A percentile compares a stretch with the other conserved stretches of the same genome.
Evolutionary conservation across 2,797 vertebrate species (phyloP).

Genomic region (Ceryle rudis): DNA sequence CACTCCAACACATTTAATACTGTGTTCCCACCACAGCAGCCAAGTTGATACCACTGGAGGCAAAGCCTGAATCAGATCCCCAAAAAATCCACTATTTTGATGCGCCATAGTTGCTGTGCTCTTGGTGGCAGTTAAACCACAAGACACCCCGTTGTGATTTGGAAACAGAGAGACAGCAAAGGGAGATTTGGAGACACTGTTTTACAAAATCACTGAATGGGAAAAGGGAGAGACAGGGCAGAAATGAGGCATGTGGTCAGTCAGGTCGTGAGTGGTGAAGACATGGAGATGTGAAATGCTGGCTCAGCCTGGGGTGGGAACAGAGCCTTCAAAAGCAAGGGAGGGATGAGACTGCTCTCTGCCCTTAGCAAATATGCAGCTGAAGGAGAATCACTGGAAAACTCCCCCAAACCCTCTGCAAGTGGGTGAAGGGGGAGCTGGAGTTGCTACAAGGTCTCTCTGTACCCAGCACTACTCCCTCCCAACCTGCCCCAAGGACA

Average conservation of each 20-base stretch:
- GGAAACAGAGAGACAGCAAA: background rate
- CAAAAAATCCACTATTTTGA: slow-evolving; percentile 24
- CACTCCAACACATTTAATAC: slow-evolving; percentile 18
- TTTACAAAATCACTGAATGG: background rate
- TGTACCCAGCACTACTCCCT: background rate
- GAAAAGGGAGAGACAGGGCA: background rate
- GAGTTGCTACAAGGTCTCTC: background rate
- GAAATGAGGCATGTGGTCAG: background rate
- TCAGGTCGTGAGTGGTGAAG: background rate
- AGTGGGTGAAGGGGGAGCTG: background rate
- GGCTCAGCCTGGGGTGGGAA: background rate
- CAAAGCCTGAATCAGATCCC: slow-evolving; percentile 37
- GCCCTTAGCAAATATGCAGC: background rate
- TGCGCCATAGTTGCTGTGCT: background rate
- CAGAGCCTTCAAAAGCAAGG: background rate
- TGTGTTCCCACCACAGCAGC: background rate
- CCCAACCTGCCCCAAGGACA: background rate
- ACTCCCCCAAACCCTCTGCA: background rate
- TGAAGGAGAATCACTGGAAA: background rate
- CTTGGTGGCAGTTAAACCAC: background rate
- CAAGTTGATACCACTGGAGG: slow-evolving; percentile 31
- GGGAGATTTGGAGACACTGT: background rate
- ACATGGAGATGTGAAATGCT: background rate
- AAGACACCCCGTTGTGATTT: background rate
- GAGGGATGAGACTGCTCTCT: background rate